phyloP scores from a whole-genome alignment of 2,888 invertebrate genomes.

The Drosophila algonquin region DNA sequence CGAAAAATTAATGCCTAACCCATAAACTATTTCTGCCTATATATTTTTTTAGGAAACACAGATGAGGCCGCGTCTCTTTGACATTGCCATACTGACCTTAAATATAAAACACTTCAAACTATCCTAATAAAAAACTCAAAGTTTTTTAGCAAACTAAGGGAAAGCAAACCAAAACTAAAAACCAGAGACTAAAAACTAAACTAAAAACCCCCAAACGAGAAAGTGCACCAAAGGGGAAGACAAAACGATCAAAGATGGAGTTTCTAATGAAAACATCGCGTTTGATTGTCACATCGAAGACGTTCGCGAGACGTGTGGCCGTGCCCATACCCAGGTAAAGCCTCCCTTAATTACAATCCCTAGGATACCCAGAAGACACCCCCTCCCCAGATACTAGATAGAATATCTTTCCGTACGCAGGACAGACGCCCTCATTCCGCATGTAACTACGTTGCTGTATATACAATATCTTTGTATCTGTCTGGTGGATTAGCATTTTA shows the following conservation, averaged over 20 bases:
- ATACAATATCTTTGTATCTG: slow-evolving; percentile 41
- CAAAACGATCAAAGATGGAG: slow-evolving; percentile 73
- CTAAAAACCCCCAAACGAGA: slow-evolving; percentile 11
- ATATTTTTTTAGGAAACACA: slow-evolving; percentile 80
- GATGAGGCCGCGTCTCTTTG: slow-evolving; percentile 81
- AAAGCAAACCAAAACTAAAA: neutral
- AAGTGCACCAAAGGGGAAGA: slow-evolving; percentile 21
- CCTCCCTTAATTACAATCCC: slow-evolving; percentile 7
- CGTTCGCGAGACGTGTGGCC: slow-evolving; percentile 83
- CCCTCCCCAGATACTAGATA: slow-evolving; percentile 1
- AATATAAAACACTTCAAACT: slow-evolving; percentile 73
- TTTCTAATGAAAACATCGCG: slow-evolving; percentile 83
- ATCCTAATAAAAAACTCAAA: slow-evolving; percentile 44
- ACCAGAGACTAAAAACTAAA: slow-evolving; percentile 9
- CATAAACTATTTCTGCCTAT: slow-evolving; percentile 31
- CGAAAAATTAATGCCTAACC: slow-evolving; percentile 23
- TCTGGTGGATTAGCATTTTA: slow-evolving; percentile 63
- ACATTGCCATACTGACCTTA: slow-evolving; percentile 81
- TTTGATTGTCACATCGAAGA: slow-evolving; percentile 82
- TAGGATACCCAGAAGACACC: slow-evolving; percentile 22
- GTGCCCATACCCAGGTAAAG: slow-evolving; percentile 84
- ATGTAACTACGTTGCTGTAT: slow-evolving; percentile 71
- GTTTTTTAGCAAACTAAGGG: too few relatives aligned
- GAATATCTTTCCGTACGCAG: slow-evolving; percentile 11
- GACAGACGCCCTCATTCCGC: slow-evolving; percentile 58